These are phyloP conservation scores for Mastomys natalensis DNA, from an alignment of 2,113 vertebrate species.

Conservation along the genomic window DNA sequence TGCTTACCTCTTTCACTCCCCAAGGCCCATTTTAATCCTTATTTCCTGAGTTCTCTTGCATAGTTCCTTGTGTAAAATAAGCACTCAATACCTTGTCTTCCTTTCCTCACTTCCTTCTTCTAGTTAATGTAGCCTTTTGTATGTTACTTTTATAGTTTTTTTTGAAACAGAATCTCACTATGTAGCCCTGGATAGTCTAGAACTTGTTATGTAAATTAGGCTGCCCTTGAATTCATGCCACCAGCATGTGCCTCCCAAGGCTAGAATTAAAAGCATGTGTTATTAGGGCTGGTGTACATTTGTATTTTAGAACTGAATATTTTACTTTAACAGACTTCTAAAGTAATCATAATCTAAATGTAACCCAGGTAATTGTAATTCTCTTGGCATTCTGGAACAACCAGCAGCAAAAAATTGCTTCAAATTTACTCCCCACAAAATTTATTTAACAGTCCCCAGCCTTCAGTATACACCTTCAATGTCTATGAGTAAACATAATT, in stretches of 20 bases:
- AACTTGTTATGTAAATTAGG: background rate
- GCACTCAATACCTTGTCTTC: background rate
- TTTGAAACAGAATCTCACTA: background rate
- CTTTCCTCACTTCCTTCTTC: slow-evolving; percentile 4
- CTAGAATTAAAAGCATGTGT: background rate
- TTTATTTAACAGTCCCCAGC: background rate
- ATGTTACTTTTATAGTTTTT: background rate
- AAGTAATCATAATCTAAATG: background rate
- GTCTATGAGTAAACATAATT: background rate
- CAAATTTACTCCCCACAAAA: background rate
- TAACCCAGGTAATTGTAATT: background rate
- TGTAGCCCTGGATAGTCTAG: background rate
- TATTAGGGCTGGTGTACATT: background rate
- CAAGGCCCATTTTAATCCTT: background rate
- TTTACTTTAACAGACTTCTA: background rate
- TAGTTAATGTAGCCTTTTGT: background rate
- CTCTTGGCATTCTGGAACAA: background rate
- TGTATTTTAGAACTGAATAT: background rate
- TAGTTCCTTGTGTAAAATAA: background rate
- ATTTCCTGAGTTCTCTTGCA: background rate
- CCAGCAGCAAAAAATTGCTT: background rate
- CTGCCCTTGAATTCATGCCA: background rate
- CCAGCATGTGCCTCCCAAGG: background rate
- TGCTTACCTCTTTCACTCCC: background rate
- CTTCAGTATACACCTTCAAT: background rate